A percentile compares a stretch with the other conserved stretches of the same genome.
Evolutionary conservation across 2,113 vertebrate species (phyloP).

Genomic region (Malaclemys terrapin): DNA sequence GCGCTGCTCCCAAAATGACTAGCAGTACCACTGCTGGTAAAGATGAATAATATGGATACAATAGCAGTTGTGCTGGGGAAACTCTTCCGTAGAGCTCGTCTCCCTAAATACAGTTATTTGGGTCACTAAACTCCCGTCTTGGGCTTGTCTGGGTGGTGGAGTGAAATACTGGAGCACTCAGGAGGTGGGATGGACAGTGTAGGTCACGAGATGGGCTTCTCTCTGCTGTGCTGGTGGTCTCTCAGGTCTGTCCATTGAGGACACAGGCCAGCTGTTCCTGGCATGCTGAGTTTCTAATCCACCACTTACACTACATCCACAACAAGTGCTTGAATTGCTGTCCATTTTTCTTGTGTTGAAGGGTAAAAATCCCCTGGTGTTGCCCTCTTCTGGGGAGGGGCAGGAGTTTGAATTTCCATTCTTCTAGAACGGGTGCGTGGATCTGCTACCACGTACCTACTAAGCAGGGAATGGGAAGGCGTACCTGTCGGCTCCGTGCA

Average conservation of each 20-base stretch:
- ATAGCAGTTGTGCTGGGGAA: neutral
- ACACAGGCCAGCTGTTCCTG: fast-evolving
- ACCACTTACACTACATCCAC: neutral
- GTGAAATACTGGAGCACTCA: neutral
- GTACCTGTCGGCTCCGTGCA: fast-evolving
- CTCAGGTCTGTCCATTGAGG: neutral
- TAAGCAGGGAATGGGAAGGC: neutral
- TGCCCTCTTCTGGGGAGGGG: neutral
- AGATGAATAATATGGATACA: fast-evolving
- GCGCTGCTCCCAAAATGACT: neutral
- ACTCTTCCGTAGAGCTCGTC: fast-evolving
- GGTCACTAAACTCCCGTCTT: fast-evolving
- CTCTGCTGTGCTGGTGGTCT: neutral
- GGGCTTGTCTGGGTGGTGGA: fast-evolving
- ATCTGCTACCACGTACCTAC: fast-evolving
- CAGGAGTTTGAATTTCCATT: neutral
- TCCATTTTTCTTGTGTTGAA: fast-evolving
- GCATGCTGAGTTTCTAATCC: neutral
- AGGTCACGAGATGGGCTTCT: neutral
- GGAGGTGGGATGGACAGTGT: neutral
- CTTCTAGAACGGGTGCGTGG: fast-evolving
- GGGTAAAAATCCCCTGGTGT: neutral
- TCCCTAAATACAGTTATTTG: fast-evolving
- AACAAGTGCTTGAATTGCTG: fast-evolving
- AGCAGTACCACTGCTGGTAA: fast-evolving